Conservation (phyloP, 2,113 vertebrate species). For the Pimephales promelas region DNA sequence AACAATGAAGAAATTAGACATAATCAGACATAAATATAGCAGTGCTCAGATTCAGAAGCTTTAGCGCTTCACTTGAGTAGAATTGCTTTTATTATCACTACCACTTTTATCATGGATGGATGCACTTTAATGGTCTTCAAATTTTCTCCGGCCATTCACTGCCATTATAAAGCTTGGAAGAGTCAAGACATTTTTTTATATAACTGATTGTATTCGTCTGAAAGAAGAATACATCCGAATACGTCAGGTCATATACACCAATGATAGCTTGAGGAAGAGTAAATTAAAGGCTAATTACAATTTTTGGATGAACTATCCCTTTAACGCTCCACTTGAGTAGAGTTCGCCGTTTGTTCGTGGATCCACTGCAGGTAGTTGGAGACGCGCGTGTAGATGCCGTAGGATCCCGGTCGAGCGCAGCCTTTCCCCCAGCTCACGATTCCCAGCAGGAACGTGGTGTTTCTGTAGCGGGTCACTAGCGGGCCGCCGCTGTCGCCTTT, state of each 20-base stretch:
- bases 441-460: constrained; percentile 87
- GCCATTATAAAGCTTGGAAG: too few relatives aligned
- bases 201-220: too few relatives aligned
- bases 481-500: constrained; percentile 94
- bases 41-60: too few relatives aligned
- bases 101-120: too few relatives aligned
- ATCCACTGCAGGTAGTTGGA: constrained; percentile 87
- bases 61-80: neutral
- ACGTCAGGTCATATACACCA: too few relatives aligned
- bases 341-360: constrained; percentile 62
- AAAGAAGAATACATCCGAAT: too few relatives aligned
- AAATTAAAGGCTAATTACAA: too few relatives aligned
- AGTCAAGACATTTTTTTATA: too few relatives aligned
- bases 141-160: too few relatives aligned
- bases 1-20: neutral
- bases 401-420: constrained; percentile 82
- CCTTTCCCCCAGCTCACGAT: constrained; percentile 95
- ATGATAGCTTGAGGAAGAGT: too few relatives aligned
- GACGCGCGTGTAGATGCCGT: constrained; percentile 92
- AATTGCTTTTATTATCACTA: neutral
- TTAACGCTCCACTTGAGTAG: neutral
- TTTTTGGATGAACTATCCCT: too few relatives aligned
- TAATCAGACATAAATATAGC: neutral
- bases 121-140: too few relatives aligned
- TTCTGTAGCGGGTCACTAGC: constrained; percentile 82